Evolutionary conservation across 2,113 vertebrate species (phyloP), one percentile per base, ranked within the genome.

Genomic region (Burhinus bistriatus): DNA sequence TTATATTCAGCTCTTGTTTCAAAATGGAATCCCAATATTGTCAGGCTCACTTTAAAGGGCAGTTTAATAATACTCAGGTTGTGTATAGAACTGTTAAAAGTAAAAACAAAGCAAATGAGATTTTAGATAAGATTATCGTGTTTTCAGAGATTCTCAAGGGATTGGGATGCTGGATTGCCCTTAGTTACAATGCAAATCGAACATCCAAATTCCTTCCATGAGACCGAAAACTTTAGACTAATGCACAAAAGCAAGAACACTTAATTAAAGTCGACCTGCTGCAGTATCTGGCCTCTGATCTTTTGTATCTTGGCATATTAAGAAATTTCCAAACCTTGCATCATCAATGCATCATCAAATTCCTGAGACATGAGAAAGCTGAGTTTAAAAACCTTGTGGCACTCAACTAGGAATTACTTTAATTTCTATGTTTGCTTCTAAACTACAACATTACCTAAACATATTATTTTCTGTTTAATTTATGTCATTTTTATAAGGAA

Each of bases 391-490:
- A 38, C 1, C 12, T 70, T 68, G 14, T 61, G 62, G 82, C 88
- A 96, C 52, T 87, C 68, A 83, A 27, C 65, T 58, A 71, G 78
- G 49, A 97, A 93, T 16, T 29, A 44, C 71, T 69, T 66, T 78
- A 59, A 90, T 88, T 96, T 94, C 49, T 62, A n/a, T 4, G 23
- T 73, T 66, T 69, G 38, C 38, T 85, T 91, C 93, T 93, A 49
- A 93, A 93, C 29, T 30, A 82, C 61, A 95, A 71, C 78, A 84
- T 95, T 90, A 89, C 40, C 81, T n/a, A 90, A 62, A 36, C 52
- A 68, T 82, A 62, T 76, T 89, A 47, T 89, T 96, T 93, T 87
- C 58, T 91, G 54, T 85, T 94, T 84, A 87, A 90, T 96, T 96
- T 89, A 77, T 42, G 77, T 93, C 45, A 58, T 93, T 97, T 95